These are phyloP conservation scores for Lutra lutra DNA, from an alignment of 2,797 vertebrate species.

Conservation along the genomic window DNA sequence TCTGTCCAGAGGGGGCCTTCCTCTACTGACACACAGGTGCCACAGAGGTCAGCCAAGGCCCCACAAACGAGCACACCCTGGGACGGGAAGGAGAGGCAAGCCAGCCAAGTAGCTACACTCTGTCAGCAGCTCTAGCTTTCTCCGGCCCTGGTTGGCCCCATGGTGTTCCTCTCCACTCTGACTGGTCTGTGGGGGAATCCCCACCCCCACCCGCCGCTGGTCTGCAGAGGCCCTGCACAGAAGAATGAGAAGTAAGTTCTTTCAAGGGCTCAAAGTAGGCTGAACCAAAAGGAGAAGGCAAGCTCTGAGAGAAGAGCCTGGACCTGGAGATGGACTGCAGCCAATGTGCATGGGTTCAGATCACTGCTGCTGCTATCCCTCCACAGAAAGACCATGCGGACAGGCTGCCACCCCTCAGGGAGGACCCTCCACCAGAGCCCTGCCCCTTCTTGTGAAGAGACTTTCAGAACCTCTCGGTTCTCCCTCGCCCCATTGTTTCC, in stretches of 20 bases:
- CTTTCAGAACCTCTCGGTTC: neutral
- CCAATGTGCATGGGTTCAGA: neutral
- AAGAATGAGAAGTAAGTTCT: neutral
- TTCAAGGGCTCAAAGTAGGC: neutral
- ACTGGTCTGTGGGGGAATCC: neutral
- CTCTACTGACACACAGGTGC: neutral
- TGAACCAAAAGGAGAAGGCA: neutral
- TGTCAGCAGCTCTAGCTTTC: neutral
- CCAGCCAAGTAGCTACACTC: neutral
- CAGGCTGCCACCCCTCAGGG: neutral
- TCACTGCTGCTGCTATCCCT: neutral
- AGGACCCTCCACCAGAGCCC: neutral
- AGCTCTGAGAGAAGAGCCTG: neutral
- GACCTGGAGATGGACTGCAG: neutral
- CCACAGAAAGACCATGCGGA: neutral
- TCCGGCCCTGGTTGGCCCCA: rapidly evolving
- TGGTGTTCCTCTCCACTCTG: neutral
- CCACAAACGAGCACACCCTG: neutral
- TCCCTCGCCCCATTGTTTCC: neutral
- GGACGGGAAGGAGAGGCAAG: neutral
- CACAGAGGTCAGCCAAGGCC: neutral
- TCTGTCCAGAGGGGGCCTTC: neutral
- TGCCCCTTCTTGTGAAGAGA: neutral
- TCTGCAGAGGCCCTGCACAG: neutral
- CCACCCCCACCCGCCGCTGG: too few relatives aligned